Evolutionary conservation across 2,888 invertebrate species (phyloP).

Genomic region (Caradrina kadenii): DNA sequence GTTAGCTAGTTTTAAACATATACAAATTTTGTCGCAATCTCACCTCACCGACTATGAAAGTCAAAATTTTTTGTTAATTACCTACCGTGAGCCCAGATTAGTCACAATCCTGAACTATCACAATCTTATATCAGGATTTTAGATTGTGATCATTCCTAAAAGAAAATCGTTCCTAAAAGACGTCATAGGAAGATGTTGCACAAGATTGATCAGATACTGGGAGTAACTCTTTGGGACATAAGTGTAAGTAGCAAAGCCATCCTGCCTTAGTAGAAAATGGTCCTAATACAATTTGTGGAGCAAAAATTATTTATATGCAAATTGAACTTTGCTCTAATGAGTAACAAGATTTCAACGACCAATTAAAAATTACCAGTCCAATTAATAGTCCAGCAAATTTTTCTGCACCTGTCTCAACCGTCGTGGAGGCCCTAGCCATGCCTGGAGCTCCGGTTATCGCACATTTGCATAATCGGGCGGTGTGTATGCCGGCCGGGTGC

Average conservation of each 20-base stretch:
- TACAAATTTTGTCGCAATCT: no score
- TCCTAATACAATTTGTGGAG: no score
- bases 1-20: background rate
- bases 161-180: no score
- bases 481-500: conserved; percentile 59
- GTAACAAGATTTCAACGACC: conserved; percentile 13
- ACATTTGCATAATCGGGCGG: conserved; percentile 70
- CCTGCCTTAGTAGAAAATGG: no score
- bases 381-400: conserved; percentile 35
- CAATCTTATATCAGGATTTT: no score
- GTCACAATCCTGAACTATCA: no score
- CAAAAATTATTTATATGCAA: conserved; percentile 23
- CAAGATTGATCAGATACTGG: background rate
- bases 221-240: background rate
- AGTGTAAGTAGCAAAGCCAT: background rate
- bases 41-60: no score
- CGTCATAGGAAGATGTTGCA: no score
- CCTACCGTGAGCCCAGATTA: no score
- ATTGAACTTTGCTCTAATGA: conserved; percentile 21
- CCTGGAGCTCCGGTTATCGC: conserved; percentile 45
- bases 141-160: no score
- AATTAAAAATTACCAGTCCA: conserved; percentile 32
- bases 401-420: conserved; percentile 41
- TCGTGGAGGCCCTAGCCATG: conserved; percentile 28
- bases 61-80: no score